A percentile compares a stretch with the other conserved stretches of the same genome.
phyloP scores from a whole-genome alignment of 2,797 vertebrate genomes.

The Kryptopterus vitreolus region DNA sequence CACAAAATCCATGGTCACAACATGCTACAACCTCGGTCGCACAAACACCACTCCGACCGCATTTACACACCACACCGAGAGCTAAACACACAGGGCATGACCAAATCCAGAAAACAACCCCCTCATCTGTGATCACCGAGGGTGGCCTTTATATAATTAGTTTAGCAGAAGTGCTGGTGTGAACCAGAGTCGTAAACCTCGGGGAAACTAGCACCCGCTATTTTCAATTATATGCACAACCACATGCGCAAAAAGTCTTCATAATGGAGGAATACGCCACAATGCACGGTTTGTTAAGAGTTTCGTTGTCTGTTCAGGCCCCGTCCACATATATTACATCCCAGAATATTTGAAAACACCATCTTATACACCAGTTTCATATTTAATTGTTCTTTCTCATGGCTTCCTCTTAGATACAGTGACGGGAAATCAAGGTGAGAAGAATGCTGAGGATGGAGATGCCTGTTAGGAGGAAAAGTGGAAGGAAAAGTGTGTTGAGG shows the following conservation, averaged over 20 bases:
- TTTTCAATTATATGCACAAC: neutral
- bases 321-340: neutral
- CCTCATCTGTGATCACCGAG: slow-evolving; percentile 31
- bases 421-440: no score
- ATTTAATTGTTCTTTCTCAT: neutral
- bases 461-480: no score
- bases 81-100: slow-evolving; percentile 48
- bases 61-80: slow-evolving; percentile 51
- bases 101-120: slow-evolving; percentile 43
- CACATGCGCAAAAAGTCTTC: neutral
- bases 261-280: neutral
- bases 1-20: slow-evolving; percentile 48
- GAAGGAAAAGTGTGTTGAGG: no score
- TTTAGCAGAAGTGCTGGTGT: slow-evolving; percentile 41
- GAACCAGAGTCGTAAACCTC: slow-evolving; percentile 38
- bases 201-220: neutral
- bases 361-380: neutral
- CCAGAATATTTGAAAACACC: neutral
- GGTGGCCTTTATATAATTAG: slow-evolving; percentile 39
- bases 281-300: neutral
- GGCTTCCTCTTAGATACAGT: neutral
- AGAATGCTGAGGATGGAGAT: no score
- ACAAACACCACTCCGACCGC: slow-evolving; percentile 44
- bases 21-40: slow-evolving; percentile 36
- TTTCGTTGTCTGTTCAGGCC: neutral